phyloP scores from a whole-genome alignment of 2,113 vertebrate species.

The Acrocephalus arundinaceus region DNA sequence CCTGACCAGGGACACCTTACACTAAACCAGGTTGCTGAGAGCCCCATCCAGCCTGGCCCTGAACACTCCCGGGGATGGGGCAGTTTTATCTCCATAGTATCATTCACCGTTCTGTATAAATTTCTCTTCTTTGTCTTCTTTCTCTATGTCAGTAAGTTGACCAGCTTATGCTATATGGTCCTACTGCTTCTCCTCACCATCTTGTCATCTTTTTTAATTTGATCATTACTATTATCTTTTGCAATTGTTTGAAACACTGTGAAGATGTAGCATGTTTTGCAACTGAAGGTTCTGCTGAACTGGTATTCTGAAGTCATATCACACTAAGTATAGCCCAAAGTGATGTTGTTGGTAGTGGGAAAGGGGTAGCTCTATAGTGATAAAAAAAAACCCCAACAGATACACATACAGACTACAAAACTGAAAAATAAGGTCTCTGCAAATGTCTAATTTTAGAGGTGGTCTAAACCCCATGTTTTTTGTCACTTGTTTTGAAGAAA shows the following conservation, averaged over 20 bases:
- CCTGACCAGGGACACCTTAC: not conserved
- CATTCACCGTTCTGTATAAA: not conserved
- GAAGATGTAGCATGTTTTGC: not conserved
- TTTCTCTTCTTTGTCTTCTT: not conserved
- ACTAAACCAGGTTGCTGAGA: not conserved
- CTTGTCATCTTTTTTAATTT: not conserved
- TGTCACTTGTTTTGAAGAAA: not conserved
- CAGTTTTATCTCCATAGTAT: not conserved
- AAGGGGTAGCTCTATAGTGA: not conserved
- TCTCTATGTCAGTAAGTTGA: not conserved
- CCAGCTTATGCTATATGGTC: not conserved
- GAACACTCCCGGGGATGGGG: not conserved
- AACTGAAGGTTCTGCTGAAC: not conserved
- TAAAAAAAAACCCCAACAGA: not conserved
- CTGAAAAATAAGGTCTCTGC: not conserved
- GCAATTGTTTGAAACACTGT: not conserved
- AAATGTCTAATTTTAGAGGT: not conserved
- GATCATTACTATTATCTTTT: not conserved
- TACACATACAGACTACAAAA: not conserved
- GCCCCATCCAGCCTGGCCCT: not conserved
- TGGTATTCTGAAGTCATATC: not conserved
- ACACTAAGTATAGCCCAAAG: not conserved
- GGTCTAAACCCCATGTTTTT: not conserved
- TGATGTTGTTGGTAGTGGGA: not conserved
- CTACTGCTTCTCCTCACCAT: not conserved